Conservation (phyloP, 2,888 invertebrate species). For the Drosophila birchii region DNA sequence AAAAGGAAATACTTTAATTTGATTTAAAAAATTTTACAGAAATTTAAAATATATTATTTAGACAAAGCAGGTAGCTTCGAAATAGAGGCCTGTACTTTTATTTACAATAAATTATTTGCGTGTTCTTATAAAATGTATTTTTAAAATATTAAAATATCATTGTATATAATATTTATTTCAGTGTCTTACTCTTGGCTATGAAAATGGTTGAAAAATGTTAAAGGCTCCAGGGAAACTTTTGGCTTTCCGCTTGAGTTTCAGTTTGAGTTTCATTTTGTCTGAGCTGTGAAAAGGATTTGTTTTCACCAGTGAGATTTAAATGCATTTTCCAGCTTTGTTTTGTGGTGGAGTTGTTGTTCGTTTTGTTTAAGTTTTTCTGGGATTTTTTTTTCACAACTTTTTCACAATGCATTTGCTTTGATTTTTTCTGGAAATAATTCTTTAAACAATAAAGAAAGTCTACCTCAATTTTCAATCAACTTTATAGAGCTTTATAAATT, state of each 20-base stretch:
- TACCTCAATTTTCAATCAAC: no score
- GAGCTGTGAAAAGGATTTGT: conserved; percentile 25
- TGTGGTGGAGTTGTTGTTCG: neutral
- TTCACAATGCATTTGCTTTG: conserved; percentile 1
- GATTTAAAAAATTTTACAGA: fast-evolving
- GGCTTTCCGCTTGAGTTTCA: conserved; percentile 27
- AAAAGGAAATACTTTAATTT: neutral
- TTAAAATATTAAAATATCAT: neutral
- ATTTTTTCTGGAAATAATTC: neutral
- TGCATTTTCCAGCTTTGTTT: conserved; percentile 18
- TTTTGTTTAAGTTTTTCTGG: neutral
- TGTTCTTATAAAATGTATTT: neutral
- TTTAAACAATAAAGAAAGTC: neutral
- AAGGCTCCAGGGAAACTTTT: conserved; percentile 27
- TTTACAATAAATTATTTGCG: no score
- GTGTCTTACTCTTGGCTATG: neutral
- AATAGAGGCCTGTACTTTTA: no score
- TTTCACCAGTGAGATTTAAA: conserved; percentile 12
- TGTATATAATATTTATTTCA: neutral
- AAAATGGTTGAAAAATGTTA: neutral
- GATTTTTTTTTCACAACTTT: conserved; percentile 1
- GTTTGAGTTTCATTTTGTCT: conserved; percentile 25
- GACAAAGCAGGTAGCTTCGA: no score
- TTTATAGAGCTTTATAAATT: neutral
- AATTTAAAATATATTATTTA: neutral